phyloP scores from a whole-genome alignment of 2,113 vertebrate species.

The Cavia porcellus region DNA sequence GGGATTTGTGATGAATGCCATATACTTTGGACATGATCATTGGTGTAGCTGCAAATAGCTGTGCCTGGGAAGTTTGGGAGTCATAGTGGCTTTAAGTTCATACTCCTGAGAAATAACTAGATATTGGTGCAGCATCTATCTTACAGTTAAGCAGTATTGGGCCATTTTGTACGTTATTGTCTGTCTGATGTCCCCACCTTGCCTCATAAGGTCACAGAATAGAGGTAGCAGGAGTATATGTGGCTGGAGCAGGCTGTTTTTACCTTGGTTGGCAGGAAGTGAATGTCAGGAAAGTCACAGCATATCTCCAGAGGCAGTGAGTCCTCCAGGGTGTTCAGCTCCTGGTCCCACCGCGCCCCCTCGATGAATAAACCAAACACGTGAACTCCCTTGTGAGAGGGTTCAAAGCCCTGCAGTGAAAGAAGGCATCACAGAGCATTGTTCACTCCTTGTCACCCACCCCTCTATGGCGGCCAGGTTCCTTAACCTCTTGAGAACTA shows the following conservation, averaged over 20 bases:
- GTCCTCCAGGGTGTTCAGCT: slow-evolving; percentile 76
- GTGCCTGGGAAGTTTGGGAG: neutral
- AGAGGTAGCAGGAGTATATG: no score
- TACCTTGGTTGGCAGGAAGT: slow-evolving; percentile 80
- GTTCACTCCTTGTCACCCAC: neutral
- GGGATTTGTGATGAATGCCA: neutral
- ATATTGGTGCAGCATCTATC: neutral
- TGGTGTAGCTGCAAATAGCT: neutral
- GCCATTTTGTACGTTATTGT: neutral
- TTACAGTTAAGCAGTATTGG: neutral
- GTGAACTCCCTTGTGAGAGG: slow-evolving; percentile 59
- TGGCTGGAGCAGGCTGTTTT: neutral
- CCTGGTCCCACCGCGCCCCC: slow-evolving; percentile 79
- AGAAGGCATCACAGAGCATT: neutral
- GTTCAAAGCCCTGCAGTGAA: slow-evolving; percentile 33
- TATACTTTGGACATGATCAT: no score
- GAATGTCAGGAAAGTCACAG: slow-evolving; percentile 78
- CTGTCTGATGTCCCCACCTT: neutral
- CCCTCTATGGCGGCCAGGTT: no score
- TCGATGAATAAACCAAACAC: slow-evolving; percentile 83
- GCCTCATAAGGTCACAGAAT: neutral
- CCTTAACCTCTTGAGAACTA: neutral
- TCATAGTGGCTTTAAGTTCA: neutral
- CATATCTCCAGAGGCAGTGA: slow-evolving; percentile 66
- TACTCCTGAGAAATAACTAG: neutral